phyloP scores from a whole-genome alignment of 2,888 invertebrate species.

The Tuberolachnus salignus region DNA sequence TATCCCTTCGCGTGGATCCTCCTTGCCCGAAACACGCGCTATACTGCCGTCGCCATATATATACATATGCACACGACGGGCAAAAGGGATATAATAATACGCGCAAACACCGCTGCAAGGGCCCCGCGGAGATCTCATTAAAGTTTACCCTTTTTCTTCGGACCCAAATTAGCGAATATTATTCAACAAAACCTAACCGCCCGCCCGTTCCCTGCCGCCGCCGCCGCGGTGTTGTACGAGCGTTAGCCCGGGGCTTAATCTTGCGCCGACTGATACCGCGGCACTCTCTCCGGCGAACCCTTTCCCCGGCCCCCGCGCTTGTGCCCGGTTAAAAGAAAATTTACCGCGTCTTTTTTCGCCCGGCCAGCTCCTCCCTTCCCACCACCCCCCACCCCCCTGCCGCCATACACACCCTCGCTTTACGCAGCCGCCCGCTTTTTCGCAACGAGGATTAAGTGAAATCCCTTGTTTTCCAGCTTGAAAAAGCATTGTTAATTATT shows the following conservation, averaged over 20 bases:
- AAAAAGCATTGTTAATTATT: constrained; percentile 56
- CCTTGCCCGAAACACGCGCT: background rate
- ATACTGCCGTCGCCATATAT: background rate
- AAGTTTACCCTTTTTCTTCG: constrained; percentile 57
- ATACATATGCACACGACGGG: background rate
- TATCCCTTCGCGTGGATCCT: no score
- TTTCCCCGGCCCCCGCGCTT: background rate
- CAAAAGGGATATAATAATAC: constrained; percentile 47
- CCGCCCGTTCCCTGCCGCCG: background rate
- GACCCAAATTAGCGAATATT: constrained; percentile 57
- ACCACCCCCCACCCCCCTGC: background rate
- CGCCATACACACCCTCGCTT: no score
- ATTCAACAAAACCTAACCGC: constrained; percentile 55
- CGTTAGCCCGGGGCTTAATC: constrained; percentile 45
- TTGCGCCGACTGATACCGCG: background rate
- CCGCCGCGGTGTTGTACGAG: constrained; percentile 8
- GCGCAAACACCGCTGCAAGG: constrained; percentile 43
- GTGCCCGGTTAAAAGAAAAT: constrained; percentile 34
- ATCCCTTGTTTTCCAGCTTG: constrained; percentile 56
- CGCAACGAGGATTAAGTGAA: constrained; percentile 52
- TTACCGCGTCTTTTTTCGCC: constrained; percentile 44
- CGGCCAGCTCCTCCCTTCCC: background rate
- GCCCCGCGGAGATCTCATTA: constrained; percentile 55
- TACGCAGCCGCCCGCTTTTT: constrained; percentile 46
- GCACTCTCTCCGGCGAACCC: constrained; percentile 15